A percentile compares a stretch with the other conserved stretches of the same genome.
Evolutionary conservation across 2,797 vertebrate genomes (phyloP).

Genomic region (Coreius guichenoti): DNA sequence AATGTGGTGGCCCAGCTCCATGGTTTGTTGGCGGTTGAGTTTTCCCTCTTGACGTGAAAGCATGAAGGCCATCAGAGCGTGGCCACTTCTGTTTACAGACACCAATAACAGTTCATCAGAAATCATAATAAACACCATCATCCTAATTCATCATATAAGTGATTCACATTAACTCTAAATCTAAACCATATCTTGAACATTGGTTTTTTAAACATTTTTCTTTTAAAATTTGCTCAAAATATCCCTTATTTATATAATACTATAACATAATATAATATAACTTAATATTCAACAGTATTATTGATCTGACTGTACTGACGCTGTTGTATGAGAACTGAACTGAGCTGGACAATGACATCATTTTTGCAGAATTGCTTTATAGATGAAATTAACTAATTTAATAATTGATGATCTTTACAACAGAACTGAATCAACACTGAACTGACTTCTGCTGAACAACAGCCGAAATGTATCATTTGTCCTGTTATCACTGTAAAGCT

Average conservation of each 20-base stretch:
- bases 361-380: too few species aligned
- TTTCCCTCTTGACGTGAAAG: conserved; percentile 97
- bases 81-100: conserved; percentile 84
- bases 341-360: too few species aligned
- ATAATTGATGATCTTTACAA: too few species aligned
- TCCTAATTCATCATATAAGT: background rate
- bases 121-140: conserved; percentile 14
- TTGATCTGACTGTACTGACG: too few species aligned
- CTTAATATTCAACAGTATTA: too few species aligned
- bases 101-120: conserved; percentile 26
- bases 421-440: too few species aligned
- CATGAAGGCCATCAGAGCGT: conserved; percentile 97
- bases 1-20: conserved; percentile 98
- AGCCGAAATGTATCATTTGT: too few species aligned
- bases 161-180: conserved; percentile 12
- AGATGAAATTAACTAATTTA: too few species aligned
- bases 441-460: too few species aligned
- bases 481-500: too few species aligned
- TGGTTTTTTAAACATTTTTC: background rate
- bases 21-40: conserved; percentile 96
- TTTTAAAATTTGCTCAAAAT: background rate
- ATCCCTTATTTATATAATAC: background rate
- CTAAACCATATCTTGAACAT: background rate
- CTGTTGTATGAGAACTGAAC: too few species aligned
- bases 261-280: too few species aligned